These are phyloP conservation scores for Coryphaenoides rupestris DNA, from an alignment of 2,113 vertebrate genomes.

Conservation along the genomic window DNA sequence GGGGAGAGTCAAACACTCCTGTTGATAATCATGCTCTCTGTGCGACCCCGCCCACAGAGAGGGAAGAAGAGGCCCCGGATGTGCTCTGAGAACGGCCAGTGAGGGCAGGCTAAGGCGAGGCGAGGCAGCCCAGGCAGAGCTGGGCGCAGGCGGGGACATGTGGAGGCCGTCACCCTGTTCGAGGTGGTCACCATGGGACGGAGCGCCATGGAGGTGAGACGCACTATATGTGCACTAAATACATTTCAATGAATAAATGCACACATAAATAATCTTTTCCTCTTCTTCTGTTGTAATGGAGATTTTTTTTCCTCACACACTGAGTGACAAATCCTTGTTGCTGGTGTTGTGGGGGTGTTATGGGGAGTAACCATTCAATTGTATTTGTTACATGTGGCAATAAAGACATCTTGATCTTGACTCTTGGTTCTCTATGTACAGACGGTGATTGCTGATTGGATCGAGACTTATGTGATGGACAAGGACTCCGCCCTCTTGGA, in stretches of 20 bases:
- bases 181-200: constrained; percentile 87
- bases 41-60: constrained; percentile 58
- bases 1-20: too few species aligned
- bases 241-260: too few species aligned
- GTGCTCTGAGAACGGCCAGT: constrained; percentile 73
- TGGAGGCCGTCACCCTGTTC: constrained; percentile 85
- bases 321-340: too few species aligned
- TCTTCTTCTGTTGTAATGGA: too few species aligned
- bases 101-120: constrained; percentile 55
- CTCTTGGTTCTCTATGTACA: too few species aligned
- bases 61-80: constrained; percentile 65
- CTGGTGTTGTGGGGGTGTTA: too few species aligned
- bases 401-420: too few species aligned
- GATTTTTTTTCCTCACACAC: too few species aligned
- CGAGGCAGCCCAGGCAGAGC: constrained; percentile 49
- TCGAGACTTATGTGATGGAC: constrained; percentile 80
- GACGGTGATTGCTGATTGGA: constrained; percentile 87
- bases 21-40: background rate
- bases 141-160: constrained; percentile 61
- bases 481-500: constrained; percentile 85
- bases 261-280: too few species aligned
- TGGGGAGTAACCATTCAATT: too few species aligned
- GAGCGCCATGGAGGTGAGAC: constrained; percentile 81
- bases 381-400: too few species aligned
- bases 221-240: too few species aligned